Conservation (phyloP, 2,888 invertebrate genomes). For the Amorpha juglandis region DNA sequence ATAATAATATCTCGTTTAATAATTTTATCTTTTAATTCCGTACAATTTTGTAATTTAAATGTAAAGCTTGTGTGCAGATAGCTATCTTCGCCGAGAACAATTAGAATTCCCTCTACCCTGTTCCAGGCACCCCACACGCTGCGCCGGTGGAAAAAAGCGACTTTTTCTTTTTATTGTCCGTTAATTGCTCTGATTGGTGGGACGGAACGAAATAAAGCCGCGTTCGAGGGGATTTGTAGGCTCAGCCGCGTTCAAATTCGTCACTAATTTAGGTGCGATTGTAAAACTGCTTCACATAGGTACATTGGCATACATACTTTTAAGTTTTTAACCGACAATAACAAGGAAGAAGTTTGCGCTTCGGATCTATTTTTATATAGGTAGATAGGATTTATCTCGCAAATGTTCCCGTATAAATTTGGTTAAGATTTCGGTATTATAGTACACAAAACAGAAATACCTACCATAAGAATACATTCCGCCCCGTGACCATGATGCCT, state of each 20-base stretch:
- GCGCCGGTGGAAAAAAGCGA: conserved; percentile 45
- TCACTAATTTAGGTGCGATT: conserved; percentile 65
- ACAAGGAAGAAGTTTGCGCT: too few species aligned
- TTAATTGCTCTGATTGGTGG: conserved; percentile 78
- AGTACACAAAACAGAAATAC: too few species aligned
- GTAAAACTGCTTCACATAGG: conserved; percentile 43
- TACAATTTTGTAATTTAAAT: conserved; percentile 23
- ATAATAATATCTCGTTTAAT: background rate
- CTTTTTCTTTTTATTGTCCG: conserved; percentile 67
- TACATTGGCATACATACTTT: conserved; percentile 15
- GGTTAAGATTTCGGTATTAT: too few species aligned
- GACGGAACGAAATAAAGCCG: conserved; percentile 68
- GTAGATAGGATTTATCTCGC: too few species aligned
- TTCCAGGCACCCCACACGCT: conserved; percentile 45
- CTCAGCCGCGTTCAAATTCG: conserved; percentile 55
- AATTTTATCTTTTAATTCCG: conserved; percentile 9
- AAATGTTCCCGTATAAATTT: too few species aligned
- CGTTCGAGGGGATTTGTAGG: conserved; percentile 63
- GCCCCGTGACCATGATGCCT: too few species aligned
- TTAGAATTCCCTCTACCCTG: conserved; percentile 51
- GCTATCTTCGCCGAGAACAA: conserved; percentile 44
- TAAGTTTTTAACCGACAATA: background rate
- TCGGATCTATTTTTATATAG: too few species aligned
- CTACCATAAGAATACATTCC: too few species aligned
- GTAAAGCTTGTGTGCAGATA: conserved; percentile 20